Base-by-base conservation (phyloP, 2,797 vertebrate genomes). In the Otolemur crassicaudatus region DNA sequence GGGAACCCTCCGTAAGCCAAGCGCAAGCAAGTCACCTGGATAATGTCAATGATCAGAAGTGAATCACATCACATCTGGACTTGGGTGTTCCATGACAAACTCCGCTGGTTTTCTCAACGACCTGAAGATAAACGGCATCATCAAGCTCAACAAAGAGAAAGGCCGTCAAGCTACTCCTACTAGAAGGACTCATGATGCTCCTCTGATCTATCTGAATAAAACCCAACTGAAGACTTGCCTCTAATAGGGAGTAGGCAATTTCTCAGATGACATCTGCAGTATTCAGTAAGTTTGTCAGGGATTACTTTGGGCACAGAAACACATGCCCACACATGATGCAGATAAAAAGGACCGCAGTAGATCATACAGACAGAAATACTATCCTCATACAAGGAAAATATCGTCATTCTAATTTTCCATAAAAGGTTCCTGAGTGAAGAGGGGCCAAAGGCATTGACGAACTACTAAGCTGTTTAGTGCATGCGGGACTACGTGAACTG, bases 11-110 rank as follows among this genome's bases (percentile, higher is more conserved):
- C 77, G 43, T 20, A 87, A 75, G 84, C 94, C 80, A 79, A 90
- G 90, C 89, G 92, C 6, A 53, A 96, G 92, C 88, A 89, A 96
- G 93, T 73, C 92, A 97, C 87, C 90, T 82, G 94, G 90, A 94
- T 93, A 77, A 92, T 90, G 77, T 84, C 83, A 65, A 88, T 76
- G 88, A 93, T 94, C 82, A 96, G 90, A 93, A 91, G 81, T 83
- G 92, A 95, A 90, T 83, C 93, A 87, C 11, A 60, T n/a, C 84
- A 58, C 2, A 22, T 70, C 85, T 56, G 69, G 93, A 94, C 96
- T 93, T 79, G 93, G 89, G 80, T 85, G 72, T 97, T 95, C 76
- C 93, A 79, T 92, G 93, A 92, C 81, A 95, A 96, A 90, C 70
- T 49, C 72, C 8, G 4, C 0, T 25, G 69, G 72, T 49, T 97